phyloP scores from a whole-genome alignment of 2,888 invertebrate species.

The Rhyacophila evoluta region DNA sequence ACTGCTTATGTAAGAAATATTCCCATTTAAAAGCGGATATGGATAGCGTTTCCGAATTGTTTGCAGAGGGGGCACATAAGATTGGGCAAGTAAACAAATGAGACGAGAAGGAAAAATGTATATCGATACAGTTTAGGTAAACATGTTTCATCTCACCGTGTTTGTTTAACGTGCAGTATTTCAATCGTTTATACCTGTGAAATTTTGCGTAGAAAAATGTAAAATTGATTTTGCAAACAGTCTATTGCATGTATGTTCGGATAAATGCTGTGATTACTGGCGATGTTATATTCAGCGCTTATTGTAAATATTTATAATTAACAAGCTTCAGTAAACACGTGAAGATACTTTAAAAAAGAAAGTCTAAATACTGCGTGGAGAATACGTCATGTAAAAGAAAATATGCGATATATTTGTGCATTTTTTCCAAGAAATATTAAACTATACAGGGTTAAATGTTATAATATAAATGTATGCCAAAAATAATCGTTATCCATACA shows the following conservation, averaged over 20 bases:
- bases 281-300: background rate
- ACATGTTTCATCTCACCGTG: conserved; percentile 30
- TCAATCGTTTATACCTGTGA: background rate
- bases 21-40: conserved; percentile 33
- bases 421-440: too few species aligned
- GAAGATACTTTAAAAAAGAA: conserved; percentile 6
- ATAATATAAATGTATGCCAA: background rate
- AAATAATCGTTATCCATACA: background rate
- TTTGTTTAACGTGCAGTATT: conserved; percentile 17
- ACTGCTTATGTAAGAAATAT: background rate
- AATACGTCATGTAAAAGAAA: too few species aligned
- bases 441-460: too few species aligned
- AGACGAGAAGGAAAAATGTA: background rate
- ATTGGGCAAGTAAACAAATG: conserved; percentile 38
- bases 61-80: conserved; percentile 30
- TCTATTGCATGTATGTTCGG: background rate
- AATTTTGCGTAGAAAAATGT: background rate
- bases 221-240: background rate
- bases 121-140: conserved; percentile 37
- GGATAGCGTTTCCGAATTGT: conserved; percentile 37
- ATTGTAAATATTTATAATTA: conserved; percentile 11
- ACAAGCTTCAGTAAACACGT: background rate
- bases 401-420: too few species aligned
- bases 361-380: background rate
- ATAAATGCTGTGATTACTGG: background rate